Evolutionary conservation across 2,888 invertebrate species (phyloP).

Genomic region (Dryocosmus kuriphilus): DNA sequence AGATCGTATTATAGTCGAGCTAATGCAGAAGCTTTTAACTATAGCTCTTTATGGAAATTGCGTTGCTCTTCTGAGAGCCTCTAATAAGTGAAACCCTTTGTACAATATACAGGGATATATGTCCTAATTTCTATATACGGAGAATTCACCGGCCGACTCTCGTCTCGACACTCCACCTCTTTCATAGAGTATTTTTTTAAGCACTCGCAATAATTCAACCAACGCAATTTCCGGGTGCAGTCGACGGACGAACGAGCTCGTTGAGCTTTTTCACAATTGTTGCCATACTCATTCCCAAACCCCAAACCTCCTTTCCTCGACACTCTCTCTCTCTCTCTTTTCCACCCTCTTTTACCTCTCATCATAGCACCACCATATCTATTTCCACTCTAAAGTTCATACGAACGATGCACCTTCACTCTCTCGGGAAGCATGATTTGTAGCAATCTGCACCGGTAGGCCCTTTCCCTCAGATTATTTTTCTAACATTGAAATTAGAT

Average conservation of each 20-base stretch:
- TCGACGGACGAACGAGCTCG: slow-evolving; percentile 31
- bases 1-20: background rate
- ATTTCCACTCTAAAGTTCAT: slow-evolving; percentile 31
- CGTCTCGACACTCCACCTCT: background rate
- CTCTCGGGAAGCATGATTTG: slow-evolving; percentile 22
- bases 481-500: slow-evolving; percentile 26
- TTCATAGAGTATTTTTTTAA: slow-evolving; percentile 28
- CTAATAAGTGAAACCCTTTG: slow-evolving; percentile 17
- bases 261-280: slow-evolving; percentile 38
- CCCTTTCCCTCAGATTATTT: slow-evolving; percentile 8
- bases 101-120: background rate
- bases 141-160: slow-evolving; percentile 1
- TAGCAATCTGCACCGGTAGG: background rate
- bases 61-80: background rate
- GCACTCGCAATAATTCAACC: slow-evolving; percentile 30
- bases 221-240: slow-evolving; percentile 29
- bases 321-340: slow-evolving; percentile 8
- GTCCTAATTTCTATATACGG: slow-evolving; percentile 17
- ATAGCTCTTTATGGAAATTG: slow-evolving; percentile 1
- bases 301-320: slow-evolving; percentile 11
- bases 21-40: background rate
- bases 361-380: slow-evolving; percentile 37
- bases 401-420: slow-evolving; percentile 8
- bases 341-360: slow-evolving; percentile 2
- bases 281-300: slow-evolving; percentile 14